These are phyloP conservation scores for Xanthia icteritia DNA, from an alignment of 2,888 invertebrate genomes.

Conservation along the genomic window DNA sequence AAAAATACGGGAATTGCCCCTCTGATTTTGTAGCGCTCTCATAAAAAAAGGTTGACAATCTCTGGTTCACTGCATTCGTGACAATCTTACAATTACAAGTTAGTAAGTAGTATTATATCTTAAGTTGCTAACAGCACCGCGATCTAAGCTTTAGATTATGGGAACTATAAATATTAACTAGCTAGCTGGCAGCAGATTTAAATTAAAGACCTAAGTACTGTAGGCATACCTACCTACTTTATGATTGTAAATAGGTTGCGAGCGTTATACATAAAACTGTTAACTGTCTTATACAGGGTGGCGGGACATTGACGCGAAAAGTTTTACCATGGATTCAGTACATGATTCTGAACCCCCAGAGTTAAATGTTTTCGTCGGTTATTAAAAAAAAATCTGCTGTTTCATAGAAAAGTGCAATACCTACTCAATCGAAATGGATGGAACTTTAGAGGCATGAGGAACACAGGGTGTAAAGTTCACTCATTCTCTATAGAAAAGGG, in stretches of 20 bases:
- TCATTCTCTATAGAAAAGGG: too few relatives aligned
- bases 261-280: neutral
- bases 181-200: neutral
- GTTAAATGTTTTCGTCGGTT: too few relatives aligned
- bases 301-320: too few relatives aligned
- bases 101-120: constrained; percentile 16
- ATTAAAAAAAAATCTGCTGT: too few relatives aligned
- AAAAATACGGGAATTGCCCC: too few relatives aligned
- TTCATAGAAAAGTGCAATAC: too few relatives aligned
- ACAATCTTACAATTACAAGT: constrained; percentile 19
- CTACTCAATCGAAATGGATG: too few relatives aligned
- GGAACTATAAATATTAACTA: constrained; percentile 2
- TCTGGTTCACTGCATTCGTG: constrained; percentile 35
- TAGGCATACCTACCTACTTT: neutral
- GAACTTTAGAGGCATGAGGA: too few relatives aligned
- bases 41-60: constrained; percentile 23
- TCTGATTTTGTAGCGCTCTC: neutral
- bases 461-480: too few relatives aligned
- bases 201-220: neutral
- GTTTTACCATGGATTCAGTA: too few relatives aligned
- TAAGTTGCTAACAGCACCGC: constrained; percentile 1
- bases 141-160: constrained; percentile 31
- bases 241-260: neutral
- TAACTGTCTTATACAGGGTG: neutral
- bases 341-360: too few relatives aligned